These are phyloP conservation scores for Hippocampus abdominalis DNA, from an alignment of 2,113 vertebrate species.

Conservation along the genomic window DNA sequence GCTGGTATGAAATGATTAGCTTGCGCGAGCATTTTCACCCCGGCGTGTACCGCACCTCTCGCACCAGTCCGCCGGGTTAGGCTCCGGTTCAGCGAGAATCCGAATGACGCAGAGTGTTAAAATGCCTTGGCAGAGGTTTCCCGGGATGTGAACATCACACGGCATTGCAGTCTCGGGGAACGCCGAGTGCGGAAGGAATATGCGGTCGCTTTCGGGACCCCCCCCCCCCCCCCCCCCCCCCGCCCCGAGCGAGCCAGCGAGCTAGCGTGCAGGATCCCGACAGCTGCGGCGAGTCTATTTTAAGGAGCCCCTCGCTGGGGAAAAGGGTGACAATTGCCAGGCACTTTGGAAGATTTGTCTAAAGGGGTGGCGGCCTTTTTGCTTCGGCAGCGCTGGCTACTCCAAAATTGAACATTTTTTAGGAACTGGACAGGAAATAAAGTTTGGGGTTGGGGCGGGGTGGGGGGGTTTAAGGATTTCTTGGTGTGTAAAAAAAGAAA, in stretches of 20 bases:
- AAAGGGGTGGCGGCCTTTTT: slow-evolving; percentile 3
- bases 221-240: slow-evolving; percentile 9
- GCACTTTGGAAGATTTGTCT: slow-evolving; percentile 29
- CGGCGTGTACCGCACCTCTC: no score
- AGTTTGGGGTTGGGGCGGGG: no score
- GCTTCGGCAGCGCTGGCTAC: no score
- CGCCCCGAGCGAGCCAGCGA: neutral
- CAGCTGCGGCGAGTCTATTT: slow-evolving; percentile 72
- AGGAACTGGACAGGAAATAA: no score
- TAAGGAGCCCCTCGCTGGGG: slow-evolving; percentile 47
- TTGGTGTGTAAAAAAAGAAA: no score
- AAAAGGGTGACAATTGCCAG: slow-evolving; percentile 48
- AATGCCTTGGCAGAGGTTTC: neutral
- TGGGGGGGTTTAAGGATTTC: no score
- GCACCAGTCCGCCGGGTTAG: no score
- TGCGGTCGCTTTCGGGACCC: slow-evolving; percentile 10
- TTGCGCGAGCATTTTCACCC: no score
- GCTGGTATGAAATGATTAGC: no score
- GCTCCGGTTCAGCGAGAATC: no score
- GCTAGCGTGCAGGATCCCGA: slow-evolving; percentile 59
- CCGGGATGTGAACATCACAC: slow-evolving; percentile 20
- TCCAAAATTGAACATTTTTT: no score
- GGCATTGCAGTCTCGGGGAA: slow-evolving; percentile 16
- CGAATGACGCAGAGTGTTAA: no score
- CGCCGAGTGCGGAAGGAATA: slow-evolving; percentile 22